Evolutionary conservation across 2,113 vertebrate species (phyloP).

Genomic region (Myxocyprinus asiaticus): DNA sequence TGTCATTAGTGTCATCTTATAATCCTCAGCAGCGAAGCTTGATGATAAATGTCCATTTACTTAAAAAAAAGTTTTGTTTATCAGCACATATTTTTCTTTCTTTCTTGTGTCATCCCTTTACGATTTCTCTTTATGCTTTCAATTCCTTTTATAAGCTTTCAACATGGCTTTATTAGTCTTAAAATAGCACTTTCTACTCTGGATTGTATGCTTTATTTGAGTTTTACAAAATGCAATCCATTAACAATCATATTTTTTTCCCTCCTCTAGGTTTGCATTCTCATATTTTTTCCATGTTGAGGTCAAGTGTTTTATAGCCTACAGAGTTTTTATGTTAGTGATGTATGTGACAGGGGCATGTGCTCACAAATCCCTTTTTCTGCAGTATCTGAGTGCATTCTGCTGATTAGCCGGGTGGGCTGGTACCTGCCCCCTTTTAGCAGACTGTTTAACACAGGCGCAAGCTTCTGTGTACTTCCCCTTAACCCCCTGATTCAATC

Average conservation of each 20-base stretch:
- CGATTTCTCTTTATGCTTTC: background rate
- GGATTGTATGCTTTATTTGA: constrained; percentile 12
- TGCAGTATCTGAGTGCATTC: constrained; percentile 56
- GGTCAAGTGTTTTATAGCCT: constrained; percentile 1
- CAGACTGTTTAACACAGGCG: constrained; percentile 22
- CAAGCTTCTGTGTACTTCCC: constrained; percentile 9
- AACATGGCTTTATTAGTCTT: constrained; percentile 50
- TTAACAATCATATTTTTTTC: constrained; percentile 29
- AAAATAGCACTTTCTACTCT: constrained; percentile 49
- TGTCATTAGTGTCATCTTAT: constrained; percentile 1
- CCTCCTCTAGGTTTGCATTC: background rate
- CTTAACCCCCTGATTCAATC: constrained; percentile 60
- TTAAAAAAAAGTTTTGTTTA: background rate
- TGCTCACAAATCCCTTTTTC: constrained; percentile 45
- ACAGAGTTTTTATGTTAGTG: background rate
- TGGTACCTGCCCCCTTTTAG: constrained; percentile 69
- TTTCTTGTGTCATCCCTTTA: background rate
- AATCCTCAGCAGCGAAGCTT: background rate
- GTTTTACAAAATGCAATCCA: constrained; percentile 50
- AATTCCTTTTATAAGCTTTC: constrained; percentile 31
- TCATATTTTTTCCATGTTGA: constrained; percentile 15
- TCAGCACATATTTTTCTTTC: background rate
- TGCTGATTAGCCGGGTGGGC: constrained; percentile 70
- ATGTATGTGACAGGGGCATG: constrained; percentile 26
- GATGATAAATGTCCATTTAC: background rate